Percentiles rank a stretch among this genome's conserved stretches.
Evolutionary conservation across 2,113 vertebrate genomes (phyloP).

Genomic region (Lophius piscatorius): DNA sequence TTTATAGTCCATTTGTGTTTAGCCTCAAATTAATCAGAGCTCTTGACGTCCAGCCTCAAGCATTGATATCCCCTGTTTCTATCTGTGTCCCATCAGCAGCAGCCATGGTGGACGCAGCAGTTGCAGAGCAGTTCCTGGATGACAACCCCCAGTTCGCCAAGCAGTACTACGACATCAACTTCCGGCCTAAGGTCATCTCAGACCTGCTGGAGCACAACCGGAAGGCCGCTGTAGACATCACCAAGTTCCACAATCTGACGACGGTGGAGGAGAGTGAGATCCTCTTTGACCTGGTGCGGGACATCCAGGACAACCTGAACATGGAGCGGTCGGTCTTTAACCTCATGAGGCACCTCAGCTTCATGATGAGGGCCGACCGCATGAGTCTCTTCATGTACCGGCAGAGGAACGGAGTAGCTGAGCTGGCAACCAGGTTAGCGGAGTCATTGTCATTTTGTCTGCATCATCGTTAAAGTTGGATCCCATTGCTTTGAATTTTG

Average conservation of each 20-base stretch:
- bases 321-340: constrained; percentile 85
- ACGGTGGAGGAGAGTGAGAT: constrained; percentile 88
- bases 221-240: constrained; percentile 72
- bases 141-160: constrained; percentile 86
- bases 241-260: constrained; percentile 72
- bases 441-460: neutral
- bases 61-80: no score
- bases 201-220: constrained; percentile 79
- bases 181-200: constrained; percentile 81
- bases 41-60: no score
- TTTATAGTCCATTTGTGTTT: no score
- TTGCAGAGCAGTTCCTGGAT: constrained; percentile 88
- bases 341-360: constrained; percentile 84
- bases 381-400: constrained; percentile 92
- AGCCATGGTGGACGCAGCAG: constrained; percentile 78
- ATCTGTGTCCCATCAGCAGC: constrained; percentile 1
- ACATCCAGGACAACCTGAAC: constrained; percentile 88
- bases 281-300: constrained; percentile 87
- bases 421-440: constrained; percentile 84
- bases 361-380: constrained; percentile 84
- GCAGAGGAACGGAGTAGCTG: constrained; percentile 85
- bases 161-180: constrained; percentile 82
- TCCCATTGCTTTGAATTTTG: no score
- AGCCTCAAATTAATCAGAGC: no score
- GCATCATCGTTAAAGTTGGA: no score